A percentile compares a stretch with the other conserved stretches of the same genome.
phyloP scores from a whole-genome alignment of 2,888 invertebrate genomes.

The Athalia circularis region DNA sequence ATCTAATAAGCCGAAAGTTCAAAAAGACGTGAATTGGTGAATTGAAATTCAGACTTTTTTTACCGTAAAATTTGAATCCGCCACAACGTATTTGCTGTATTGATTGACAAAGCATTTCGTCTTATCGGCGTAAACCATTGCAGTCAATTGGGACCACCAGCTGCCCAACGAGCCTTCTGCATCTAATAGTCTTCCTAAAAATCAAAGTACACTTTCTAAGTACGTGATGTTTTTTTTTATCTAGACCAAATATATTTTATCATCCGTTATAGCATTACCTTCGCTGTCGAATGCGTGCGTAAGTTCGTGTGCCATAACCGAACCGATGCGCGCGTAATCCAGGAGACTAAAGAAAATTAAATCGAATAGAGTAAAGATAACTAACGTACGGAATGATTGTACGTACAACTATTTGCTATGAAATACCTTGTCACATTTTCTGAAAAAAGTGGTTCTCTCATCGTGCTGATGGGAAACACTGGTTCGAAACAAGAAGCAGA shows the following conservation, averaged over 20 bases:
- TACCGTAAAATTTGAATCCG: neutral
- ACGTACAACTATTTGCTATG: neutral
- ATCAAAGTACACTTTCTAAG: neutral
- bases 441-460: slow-evolving; percentile 32
- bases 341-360: slow-evolving; percentile 1
- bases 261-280: neutral
- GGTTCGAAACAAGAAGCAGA: neutral
- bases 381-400: neutral
- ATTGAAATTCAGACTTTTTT: neutral
- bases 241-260: neutral
- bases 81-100: slow-evolving; percentile 14
- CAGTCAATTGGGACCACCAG: slow-evolving; percentile 37
- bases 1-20: neutral
- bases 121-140: slow-evolving; percentile 12
- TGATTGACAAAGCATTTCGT: slow-evolving; percentile 31
- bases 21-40: neutral
- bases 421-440: slow-evolving; percentile 20
- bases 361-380: neutral
- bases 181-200: slow-evolving; percentile 31
- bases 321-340: slow-evolving; percentile 39
- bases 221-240: neutral
- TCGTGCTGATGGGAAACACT: slow-evolving; percentile 38
- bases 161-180: slow-evolving; percentile 30
- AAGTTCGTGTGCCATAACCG: slow-evolving; percentile 38
- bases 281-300: slow-evolving; percentile 38